These are phyloP conservation scores for Poecilia gillii DNA, from an alignment of 2,797 vertebrate species.

Conservation along the genomic window DNA sequence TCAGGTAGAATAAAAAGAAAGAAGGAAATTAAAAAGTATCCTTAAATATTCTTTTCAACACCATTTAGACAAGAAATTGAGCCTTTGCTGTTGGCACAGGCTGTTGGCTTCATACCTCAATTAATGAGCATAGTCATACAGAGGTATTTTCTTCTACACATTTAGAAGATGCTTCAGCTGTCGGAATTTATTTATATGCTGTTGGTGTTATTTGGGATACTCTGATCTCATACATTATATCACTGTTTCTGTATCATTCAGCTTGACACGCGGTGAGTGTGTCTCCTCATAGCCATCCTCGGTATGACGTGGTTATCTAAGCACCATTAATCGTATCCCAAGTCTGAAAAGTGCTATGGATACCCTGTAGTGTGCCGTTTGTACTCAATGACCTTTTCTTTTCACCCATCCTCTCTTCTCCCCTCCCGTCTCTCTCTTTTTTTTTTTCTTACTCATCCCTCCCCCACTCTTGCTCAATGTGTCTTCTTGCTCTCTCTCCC, in stretches of 20 bases:
- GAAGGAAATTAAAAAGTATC: neutral
- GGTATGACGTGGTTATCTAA: neutral
- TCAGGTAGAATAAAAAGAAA: constrained; percentile 81
- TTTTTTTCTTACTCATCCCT: constrained; percentile 39
- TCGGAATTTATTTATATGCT: neutral
- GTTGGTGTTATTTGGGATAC: neutral
- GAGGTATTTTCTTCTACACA: neutral
- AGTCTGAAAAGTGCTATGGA: constrained; percentile 21
- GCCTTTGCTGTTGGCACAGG: neutral
- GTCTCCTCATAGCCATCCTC: too few species aligned
- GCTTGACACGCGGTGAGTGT: neutral
- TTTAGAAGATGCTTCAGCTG: neutral
- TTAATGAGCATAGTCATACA: neutral
- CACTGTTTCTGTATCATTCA: neutral
- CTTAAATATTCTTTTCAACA: neutral
- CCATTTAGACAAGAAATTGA: neutral
- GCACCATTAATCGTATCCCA: neutral
- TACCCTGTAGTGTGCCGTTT: constrained; percentile 40
- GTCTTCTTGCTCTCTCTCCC: constrained; percentile 45
- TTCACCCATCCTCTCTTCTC: constrained; percentile 23
- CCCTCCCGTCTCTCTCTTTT: constrained; percentile 26
- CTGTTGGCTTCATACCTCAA: neutral
- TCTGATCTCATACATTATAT: neutral
- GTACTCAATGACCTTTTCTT: constrained; percentile 71
- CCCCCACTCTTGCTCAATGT: constrained; percentile 58